Evolutionary conservation across 2,797 vertebrate genomes (phyloP).

Genomic region (Lateolabrax maculatus): DNA sequence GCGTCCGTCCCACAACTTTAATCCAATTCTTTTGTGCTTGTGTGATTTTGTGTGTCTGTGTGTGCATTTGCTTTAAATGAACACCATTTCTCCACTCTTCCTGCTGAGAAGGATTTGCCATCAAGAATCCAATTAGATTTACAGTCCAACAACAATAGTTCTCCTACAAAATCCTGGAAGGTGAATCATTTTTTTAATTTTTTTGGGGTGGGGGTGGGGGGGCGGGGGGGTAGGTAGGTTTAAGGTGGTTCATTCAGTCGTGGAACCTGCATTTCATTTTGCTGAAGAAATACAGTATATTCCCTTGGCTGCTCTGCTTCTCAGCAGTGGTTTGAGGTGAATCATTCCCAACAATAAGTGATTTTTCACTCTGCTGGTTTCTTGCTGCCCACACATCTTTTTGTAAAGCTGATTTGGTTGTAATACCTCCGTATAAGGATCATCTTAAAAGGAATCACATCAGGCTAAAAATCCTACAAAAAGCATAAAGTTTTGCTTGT

Average conservation of each 20-base stretch:
- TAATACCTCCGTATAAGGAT: constrained; percentile 20
- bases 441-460: constrained; percentile 1
- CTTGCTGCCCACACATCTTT: constrained; percentile 1
- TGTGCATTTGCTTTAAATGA: constrained; percentile 38
- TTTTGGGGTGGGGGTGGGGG: too few species aligned
- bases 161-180: constrained; percentile 25
- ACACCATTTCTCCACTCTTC: constrained; percentile 45
- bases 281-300: constrained; percentile 13
- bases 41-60: constrained; percentile 6
- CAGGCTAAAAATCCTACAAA: neutral
- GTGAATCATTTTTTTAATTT: constrained; percentile 47
- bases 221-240: neutral
- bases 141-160: constrained; percentile 43
- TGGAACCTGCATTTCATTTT: constrained; percentile 35
- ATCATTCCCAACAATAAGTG: constrained; percentile 24
- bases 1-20: constrained; percentile 18
- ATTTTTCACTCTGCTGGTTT: constrained; percentile 40
- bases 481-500: neutral
- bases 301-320: neutral
- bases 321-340: constrained; percentile 12
- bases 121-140: constrained; percentile 66
- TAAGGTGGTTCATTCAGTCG: constrained; percentile 20
- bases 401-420: constrained; percentile 36
- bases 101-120: constrained; percentile 47
- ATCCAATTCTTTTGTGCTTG: constrained; percentile 36